Base-by-base conservation (phyloP, 1,140 invertebrate species). In the Caenorhabditis briggsae region DNA sequence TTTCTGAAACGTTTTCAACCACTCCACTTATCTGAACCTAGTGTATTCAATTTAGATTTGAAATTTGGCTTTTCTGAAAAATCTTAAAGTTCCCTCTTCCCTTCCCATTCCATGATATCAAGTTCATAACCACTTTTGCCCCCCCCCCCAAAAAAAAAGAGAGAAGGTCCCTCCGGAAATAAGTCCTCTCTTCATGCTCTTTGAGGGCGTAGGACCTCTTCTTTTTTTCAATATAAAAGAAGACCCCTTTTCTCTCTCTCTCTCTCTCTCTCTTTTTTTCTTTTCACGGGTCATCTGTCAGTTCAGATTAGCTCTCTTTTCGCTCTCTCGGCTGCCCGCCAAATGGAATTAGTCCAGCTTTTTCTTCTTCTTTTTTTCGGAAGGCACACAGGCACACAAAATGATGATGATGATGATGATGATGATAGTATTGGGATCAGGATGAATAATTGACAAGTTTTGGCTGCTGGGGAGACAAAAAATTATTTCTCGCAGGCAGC, bases 271-370 rank as follows among this genome's bases (percentile, higher is more conserved):
- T 33, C 33, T 33, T 3, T 33, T 59, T 20, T 43, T 48, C 82
- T 59, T 20, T 61, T 46, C 53, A 83, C 58, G 55, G 33, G 58
- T 83, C 82, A 59, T 61, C 82, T 83, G 58, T 83, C 82, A 83
- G 53, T 83, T 83, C 82, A 61, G 53, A 59, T 83, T 61, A 58
- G 58, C 25, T 83, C 23, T 83, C 41, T 59, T 18, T 82, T 48
- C 23, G 20, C 50, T 55, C n/a, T 25, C 20, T 20, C 41, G n/a
- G 23, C 25, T n/a, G 25, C 33, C 33, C 25, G 12, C 65, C 70
- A 78, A 78, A 78, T 78, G 70, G 70, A 78, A 78, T 78, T 78
- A 78, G 70, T 78, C 46, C 46, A 5, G 7, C n/a, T 53, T 18
- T 43, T 12, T 83, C 82, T 83, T 82, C 53, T 82, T 25, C 41